Conservation (phyloP, 2,888 invertebrate species). For the Petrolisthes manimaculis region DNA sequence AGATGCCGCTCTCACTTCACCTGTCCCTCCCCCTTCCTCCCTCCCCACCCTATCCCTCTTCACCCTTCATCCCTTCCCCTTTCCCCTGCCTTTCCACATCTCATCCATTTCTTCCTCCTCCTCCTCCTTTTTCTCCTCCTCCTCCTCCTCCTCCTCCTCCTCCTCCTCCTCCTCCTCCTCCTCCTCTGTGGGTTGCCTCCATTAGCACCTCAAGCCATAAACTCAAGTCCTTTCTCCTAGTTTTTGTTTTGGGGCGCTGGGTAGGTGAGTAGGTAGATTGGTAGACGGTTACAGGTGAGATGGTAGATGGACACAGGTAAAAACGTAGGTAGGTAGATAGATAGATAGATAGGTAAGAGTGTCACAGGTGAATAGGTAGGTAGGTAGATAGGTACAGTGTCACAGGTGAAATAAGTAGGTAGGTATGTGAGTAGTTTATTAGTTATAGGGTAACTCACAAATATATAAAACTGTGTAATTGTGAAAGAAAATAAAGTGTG, state of each 20-base stretch:
- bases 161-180: neutral
- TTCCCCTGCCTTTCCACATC: neutral
- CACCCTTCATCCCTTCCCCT: neutral
- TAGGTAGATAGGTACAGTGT: neutral
- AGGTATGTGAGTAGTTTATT: neutral
- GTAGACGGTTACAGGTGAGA: neutral
- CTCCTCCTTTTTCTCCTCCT: neutral
- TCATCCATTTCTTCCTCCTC: neutral
- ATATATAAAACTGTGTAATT: too few species aligned
- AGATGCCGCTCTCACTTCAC: neutral
- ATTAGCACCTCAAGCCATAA: constrained; percentile 7
- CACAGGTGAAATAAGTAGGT: neutral
- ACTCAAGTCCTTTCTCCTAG: neutral
- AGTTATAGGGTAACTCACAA: too few species aligned
- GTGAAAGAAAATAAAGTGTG: too few species aligned
- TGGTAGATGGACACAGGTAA: neutral
- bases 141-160: neutral
- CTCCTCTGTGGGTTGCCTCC: neutral
- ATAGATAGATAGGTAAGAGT: neutral
- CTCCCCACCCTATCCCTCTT: neutral
- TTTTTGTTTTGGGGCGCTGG: neutral
- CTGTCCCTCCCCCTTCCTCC: neutral
- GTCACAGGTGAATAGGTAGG: neutral
- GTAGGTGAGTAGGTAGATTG: neutral
- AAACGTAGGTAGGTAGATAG: neutral